phyloP scores from a whole-genome alignment of 2,888 invertebrate species.

The Drosophila mimetica region DNA sequence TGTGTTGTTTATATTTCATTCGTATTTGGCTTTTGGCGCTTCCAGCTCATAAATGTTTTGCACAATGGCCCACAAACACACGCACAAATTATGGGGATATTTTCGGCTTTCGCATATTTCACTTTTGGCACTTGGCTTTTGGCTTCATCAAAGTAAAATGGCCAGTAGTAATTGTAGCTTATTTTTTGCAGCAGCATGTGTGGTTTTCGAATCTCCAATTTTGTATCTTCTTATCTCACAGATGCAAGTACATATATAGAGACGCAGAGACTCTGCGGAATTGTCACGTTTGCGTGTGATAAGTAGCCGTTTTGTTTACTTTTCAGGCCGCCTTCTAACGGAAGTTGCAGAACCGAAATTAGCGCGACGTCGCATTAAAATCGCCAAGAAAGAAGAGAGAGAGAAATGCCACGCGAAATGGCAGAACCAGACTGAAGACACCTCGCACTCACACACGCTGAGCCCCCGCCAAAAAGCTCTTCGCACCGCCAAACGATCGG shows the following conservation, averaged over 20 bases:
- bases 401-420: conserved; percentile 43
- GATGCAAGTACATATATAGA: conserved; percentile 16
- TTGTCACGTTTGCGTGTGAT: conserved; percentile 30
- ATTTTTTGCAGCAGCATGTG: conserved; percentile 8
- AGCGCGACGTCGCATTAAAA: conserved; percentile 18
- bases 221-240: conserved; percentile 19
- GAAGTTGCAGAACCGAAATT: conserved; percentile 57
- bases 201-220: background rate
- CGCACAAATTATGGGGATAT: conserved; percentile 22
- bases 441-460: conserved; percentile 33
- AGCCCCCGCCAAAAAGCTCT: conserved; percentile 37
- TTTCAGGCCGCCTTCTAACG: conserved; percentile 54
- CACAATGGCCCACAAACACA: conserved; percentile 25
- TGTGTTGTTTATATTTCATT: conserved; percentile 19
- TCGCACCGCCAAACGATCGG: conserved; percentile 17
- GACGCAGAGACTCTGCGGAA: background rate
- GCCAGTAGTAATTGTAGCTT: background rate
- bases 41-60: conserved; percentile 38
- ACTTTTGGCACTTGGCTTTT: conserved; percentile 1
- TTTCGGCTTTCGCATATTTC: conserved; percentile 24
- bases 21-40: conserved; percentile 33
- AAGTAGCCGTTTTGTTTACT: conserved; percentile 37
- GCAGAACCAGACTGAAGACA: conserved; percentile 56
- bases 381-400: conserved; percentile 13
- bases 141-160: conserved; percentile 19